Percentiles rank a stretch among this genome's conserved stretches.
Conservation (phyloP, 2,113 vertebrate species). For the Zootoca vivipara region DNA sequence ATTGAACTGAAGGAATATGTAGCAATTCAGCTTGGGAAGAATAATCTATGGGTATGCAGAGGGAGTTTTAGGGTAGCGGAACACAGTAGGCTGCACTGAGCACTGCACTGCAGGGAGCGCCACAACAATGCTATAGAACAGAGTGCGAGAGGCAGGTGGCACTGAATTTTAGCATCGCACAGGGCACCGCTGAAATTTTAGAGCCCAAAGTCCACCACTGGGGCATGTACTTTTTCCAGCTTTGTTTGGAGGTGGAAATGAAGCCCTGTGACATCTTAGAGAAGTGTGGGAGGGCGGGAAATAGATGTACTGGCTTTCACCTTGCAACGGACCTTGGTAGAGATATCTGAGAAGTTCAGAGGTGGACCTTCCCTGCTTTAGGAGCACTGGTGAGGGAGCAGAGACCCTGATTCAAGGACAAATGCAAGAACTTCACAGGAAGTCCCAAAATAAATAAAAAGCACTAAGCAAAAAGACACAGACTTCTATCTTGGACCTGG, state of each 20-base stretch:
- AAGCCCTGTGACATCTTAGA: background rate
- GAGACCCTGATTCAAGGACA: background rate
- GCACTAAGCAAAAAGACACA: background rate
- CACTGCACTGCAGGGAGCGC: too few species aligned
- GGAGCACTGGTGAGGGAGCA: too few species aligned
- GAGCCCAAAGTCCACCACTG: too few species aligned
- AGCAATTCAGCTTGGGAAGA: background rate
- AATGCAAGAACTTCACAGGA: background rate
- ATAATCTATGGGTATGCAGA: background rate
- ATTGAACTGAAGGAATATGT: background rate
- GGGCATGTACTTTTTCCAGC: background rate
- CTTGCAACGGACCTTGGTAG: background rate
- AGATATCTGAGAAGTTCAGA: background rate
- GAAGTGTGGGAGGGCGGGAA: background rate
- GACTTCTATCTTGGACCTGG: too few species aligned
- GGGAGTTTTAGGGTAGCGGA: too few species aligned
- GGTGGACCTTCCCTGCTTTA: too few species aligned
- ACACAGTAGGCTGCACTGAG: too few species aligned
- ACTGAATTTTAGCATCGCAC: too few species aligned
- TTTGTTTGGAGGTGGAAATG: slow-evolving; percentile 1
- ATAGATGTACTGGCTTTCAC: background rate
- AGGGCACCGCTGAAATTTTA: too few species aligned
- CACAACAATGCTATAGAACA: too few species aligned
- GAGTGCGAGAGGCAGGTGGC: too few species aligned
- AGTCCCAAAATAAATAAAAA: background rate